phyloP scores from a whole-genome alignment of 2,888 invertebrate genomes.

The Adela reaumurella region DNA sequence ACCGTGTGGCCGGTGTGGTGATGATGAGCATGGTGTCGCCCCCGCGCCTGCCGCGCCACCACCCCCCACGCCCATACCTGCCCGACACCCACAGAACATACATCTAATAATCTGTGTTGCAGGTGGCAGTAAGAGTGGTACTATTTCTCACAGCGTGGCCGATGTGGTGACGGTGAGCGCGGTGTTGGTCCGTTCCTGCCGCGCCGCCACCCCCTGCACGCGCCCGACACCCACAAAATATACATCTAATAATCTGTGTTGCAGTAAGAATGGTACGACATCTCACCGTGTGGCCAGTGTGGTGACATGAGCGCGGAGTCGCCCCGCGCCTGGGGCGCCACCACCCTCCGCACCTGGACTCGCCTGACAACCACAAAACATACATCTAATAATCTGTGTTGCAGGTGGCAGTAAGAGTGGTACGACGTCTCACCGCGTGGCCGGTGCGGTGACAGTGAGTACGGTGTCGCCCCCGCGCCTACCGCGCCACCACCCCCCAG shows the following conservation, averaged over 20 bases:
- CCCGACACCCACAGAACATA: background rate
- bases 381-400: background rate
- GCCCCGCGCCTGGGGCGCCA: too few species aligned
- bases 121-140: conserved; percentile 5
- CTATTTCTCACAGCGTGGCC: conserved; percentile 9
- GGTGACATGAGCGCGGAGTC: too few species aligned
- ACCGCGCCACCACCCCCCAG: conserved; percentile 13
- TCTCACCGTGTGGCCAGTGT: too few species aligned
- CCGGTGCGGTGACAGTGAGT: conserved; percentile 62
- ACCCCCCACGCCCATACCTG: too few species aligned
- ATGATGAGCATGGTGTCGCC: too few species aligned
- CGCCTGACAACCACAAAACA: background rate
- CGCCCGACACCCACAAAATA: conserved; percentile 20
- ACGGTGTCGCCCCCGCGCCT: conserved; percentile 49
- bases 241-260: too few species aligned
- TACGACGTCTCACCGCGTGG: conserved; percentile 1
- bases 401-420: conserved; percentile 7
- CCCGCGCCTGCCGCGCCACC: too few species aligned
- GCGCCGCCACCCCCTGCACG: conserved; percentile 17
- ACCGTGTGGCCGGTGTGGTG: too few species aligned
- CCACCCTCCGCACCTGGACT: too few species aligned
- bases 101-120: conserved; percentile 2
- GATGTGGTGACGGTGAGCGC: conserved; percentile 64
- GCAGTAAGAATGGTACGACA: too few species aligned
- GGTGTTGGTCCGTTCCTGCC: conserved; percentile 42